Conservation (phyloP, 1,140 invertebrate genomes). For the Drosophila orosa region DNA sequence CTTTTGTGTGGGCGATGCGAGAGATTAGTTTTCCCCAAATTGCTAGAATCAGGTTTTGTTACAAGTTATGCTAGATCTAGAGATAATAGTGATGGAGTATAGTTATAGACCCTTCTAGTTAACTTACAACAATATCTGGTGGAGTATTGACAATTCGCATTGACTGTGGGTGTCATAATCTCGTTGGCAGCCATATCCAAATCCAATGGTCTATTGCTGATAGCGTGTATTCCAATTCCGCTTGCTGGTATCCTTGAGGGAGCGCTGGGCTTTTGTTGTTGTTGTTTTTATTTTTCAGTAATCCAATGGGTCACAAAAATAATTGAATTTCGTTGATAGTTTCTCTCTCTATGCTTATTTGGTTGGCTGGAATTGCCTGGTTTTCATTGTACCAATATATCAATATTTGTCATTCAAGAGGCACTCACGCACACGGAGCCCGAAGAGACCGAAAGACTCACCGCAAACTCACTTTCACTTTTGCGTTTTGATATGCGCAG, state of each 20-base stretch:
- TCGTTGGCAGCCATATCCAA: constrained; percentile 82
- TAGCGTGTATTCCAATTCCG: constrained; percentile 22
- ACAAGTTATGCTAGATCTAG: background rate
- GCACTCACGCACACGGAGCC: constrained; percentile 65
- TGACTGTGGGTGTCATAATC: constrained; percentile 82
- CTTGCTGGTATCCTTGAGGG: constrained; percentile 48
- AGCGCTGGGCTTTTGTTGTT: background rate
- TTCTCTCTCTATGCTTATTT: constrained; percentile 60
- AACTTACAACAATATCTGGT: constrained; percentile 84
- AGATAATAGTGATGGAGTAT: background rate
- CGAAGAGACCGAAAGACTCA: constrained; percentile 34
- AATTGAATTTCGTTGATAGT: constrained; percentile 49
- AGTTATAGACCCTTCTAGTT: background rate
- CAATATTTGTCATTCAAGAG: constrained; percentile 72
- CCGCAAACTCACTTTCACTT: constrained; percentile 68
- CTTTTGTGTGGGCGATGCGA: constrained; percentile 1
- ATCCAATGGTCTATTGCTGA: constrained; percentile 18
- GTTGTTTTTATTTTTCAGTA: constrained; percentile 21
- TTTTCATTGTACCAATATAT: constrained; percentile 67
- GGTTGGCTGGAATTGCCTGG: constrained; percentile 47
- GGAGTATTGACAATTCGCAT: constrained; percentile 82
- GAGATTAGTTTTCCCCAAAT: background rate
- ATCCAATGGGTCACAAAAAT: constrained; percentile 54
- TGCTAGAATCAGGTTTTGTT: constrained; percentile 6
- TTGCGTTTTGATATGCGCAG: constrained; percentile 72